Evolutionary conservation across 1,140 invertebrate genomes (phyloP).

Genomic region (Papilio glaucus): DNA sequence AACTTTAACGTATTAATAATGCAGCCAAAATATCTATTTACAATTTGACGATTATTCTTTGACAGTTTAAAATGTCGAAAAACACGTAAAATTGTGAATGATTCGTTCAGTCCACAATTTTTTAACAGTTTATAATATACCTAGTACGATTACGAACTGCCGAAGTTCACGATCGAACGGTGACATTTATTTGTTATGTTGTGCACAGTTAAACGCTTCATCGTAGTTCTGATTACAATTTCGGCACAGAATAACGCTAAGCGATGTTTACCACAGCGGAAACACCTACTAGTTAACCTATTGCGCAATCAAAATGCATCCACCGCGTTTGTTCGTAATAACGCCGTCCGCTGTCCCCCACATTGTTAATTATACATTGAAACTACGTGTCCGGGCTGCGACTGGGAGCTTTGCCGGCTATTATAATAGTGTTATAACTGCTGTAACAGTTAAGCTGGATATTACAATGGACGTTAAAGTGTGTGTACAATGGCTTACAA

Average conservation of each 20-base stretch:
- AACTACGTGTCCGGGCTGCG: slow-evolving; percentile 13
- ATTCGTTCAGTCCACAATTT: too few relatives aligned
- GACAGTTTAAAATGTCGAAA: too few relatives aligned
- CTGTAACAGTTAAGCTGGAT: slow-evolving; percentile 18
- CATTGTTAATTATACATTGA: slow-evolving; percentile 24
- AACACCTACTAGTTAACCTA: slow-evolving; percentile 6
- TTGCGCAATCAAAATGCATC: slow-evolving; percentile 21
- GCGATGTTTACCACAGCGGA: not conserved
- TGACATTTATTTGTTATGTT: too few relatives aligned
- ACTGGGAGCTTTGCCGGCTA: not conserved
- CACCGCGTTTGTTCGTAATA: not conserved
- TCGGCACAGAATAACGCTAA: not conserved
- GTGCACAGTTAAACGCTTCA: too few relatives aligned
- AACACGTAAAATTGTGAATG: too few relatives aligned
- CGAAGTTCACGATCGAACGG: too few relatives aligned
- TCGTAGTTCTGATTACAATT: too few relatives aligned
- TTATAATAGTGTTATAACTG: slow-evolving; percentile 7
- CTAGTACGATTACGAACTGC: too few relatives aligned
- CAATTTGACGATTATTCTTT: too few relatives aligned
- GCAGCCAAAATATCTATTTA: too few relatives aligned
- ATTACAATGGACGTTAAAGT: slow-evolving; percentile 11
- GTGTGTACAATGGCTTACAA: slow-evolving; percentile 3
- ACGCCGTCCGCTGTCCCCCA: not conserved
- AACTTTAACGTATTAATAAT: too few relatives aligned
- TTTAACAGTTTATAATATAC: too few relatives aligned